Percentiles rank a stretch among this genome's conserved stretches.
phyloP scores from a whole-genome alignment of 2,113 vertebrate species.

The Bubo blakistoni region DNA sequence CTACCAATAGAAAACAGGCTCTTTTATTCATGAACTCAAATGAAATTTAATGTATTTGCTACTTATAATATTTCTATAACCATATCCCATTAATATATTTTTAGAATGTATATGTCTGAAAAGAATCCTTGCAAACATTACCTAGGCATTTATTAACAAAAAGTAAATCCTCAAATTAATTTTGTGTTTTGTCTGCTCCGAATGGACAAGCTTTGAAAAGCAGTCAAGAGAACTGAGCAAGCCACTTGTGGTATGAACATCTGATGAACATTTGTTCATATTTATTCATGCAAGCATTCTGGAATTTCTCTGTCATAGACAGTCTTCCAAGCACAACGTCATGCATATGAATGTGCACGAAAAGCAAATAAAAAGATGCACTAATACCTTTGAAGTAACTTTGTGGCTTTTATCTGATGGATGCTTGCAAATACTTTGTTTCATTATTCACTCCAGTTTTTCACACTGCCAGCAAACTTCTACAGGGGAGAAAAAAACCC shows the following conservation, averaged over 20 bases:
- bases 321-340: constrained; percentile 1
- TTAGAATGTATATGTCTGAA: background rate
- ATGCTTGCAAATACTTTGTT: background rate
- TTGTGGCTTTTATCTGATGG: background rate
- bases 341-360: background rate
- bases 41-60: background rate
- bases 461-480: background rate
- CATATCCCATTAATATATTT: background rate
- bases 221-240: background rate
- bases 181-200: background rate
- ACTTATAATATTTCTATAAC: background rate
- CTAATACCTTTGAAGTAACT: constrained; percentile 13
- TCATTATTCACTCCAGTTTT: background rate
- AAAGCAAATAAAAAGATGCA: constrained; percentile 23
- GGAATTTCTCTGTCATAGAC: background rate
- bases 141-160: background rate
- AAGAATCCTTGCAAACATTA: background rate
- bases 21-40: background rate
- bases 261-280: constrained; percentile 46
- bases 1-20: background rate
- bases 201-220: background rate
- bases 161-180: background rate
- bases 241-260: background rate
- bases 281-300: constrained; percentile 5
- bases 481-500: background rate